Base-by-base conservation (phyloP, 1,140 invertebrate genomes). In the Aplysia californica region DNA sequence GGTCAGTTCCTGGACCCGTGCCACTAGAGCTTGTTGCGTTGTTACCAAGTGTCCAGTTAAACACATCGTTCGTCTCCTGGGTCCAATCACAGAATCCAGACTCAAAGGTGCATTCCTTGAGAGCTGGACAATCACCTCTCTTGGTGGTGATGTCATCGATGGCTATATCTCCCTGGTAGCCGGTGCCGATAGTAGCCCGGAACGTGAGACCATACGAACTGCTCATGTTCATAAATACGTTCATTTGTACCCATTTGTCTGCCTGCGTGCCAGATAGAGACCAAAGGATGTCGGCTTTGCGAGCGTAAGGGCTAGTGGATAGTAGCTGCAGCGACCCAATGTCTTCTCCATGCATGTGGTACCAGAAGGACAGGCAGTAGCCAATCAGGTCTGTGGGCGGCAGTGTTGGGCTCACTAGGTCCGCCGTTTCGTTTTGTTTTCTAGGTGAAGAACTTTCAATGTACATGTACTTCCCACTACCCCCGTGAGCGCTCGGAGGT, bases 261-360 rank as follows among this genome's bases (percentile, higher is more conserved):
- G 81, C 82, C 70, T 87, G 85, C 6, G 79, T 82, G 59, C 81
- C 79, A 21, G 66, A 74, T 18, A 81, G 1, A 29, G 75, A 76
- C 44, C 61, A 76, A 2, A 79, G 39, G 2, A 78, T 36, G 36
- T 70, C 41, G n/a, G 59, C 38, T 50, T 80, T 77, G n/a, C 35
- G 73, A 58, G 75, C 39, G 18, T 80, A 56, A 15, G 80, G 76
- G 31, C 55, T 26, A n/a, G 74, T 80, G 41, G 79, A 75, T 59
- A 84, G 82, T 6, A 88, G 77, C 71, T 85, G 83, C 1, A 88
- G 78, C 3, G 73, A 59, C 31, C 85, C 86, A 21, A 86, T 79
- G 38, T 84, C 38, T n/a, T 50, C 38, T 6, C 95, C 95, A 83
- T 92, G 95, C 95, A 96, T 95, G 82, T 95, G 94, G 81, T 91